These are phyloP conservation scores for Sinosuthora webbiana DNA, from an alignment of 2,113 vertebrate genomes.

Conservation along the genomic window DNA sequence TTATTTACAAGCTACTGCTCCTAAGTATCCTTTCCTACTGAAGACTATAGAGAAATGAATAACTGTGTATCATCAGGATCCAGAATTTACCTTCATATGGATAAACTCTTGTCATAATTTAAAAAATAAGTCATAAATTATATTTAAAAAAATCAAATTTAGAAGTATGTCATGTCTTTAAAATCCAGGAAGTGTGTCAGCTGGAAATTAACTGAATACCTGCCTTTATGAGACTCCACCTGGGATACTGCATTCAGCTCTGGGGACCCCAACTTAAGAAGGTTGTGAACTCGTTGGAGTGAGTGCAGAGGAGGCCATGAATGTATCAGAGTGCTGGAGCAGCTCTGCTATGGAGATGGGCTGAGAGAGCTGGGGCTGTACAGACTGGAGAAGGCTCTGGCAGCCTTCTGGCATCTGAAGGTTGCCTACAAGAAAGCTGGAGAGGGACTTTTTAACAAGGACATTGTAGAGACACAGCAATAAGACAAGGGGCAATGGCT, in stretches of 20 bases:
- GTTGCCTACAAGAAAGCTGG: neutral
- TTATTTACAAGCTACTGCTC: neutral
- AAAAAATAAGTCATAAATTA: neutral
- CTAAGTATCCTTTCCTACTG: neutral
- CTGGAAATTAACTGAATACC: neutral
- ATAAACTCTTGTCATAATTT: neutral
- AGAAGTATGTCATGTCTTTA: neutral
- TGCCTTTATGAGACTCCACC: neutral
- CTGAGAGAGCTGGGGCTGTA: neutral
- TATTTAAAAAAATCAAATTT: neutral
- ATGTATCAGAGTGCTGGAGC: neutral
- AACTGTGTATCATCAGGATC: neutral
- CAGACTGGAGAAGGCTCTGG: neutral
- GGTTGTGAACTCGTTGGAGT: neutral
- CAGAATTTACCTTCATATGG: neutral
- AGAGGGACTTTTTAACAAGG: neutral
- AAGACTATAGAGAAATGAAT: neutral
- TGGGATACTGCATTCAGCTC: neutral
- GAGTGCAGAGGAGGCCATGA: neutral
- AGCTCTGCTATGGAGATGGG: neutral
- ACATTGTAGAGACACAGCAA: neutral
- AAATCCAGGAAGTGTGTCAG: neutral
- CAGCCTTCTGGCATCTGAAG: neutral
- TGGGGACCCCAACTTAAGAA: neutral
- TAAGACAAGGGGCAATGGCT: neutral